Evolutionary conservation across 1,140 invertebrate genomes (phyloP), one percentile per base, ranked within the genome.

Genomic region (Dryas iulia): DNA sequence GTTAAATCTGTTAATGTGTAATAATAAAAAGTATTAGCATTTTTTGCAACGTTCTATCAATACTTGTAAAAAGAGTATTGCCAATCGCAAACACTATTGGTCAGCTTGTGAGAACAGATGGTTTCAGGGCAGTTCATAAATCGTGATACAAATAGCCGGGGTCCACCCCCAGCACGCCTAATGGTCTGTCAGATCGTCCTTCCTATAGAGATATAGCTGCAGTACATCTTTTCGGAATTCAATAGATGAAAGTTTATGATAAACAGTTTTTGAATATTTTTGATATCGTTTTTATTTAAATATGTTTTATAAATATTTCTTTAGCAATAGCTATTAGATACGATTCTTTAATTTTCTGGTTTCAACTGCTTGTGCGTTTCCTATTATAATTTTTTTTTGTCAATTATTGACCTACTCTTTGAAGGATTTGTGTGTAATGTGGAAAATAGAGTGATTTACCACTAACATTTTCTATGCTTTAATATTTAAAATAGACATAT

Each of bases 41-140:
- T n/a, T n/a, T n/a, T n/a, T n/a, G n/a, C n/a, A n/a, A 61, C 8
- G 25, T 28, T 10, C 7, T 7, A 11, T 26, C 25, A 62, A 47
- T 26, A 26, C n/a, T 26, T 31, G 14, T 30, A 26, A 59, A 66
- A 47, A 66, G 18, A 58, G 63, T 53, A 8, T 12, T n/a, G 10
- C 26, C 54, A 59, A 66, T 54, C 10, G 65, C n/a, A 47, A 66
- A n/a, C 47, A 21, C 7, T 53, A 47, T 54, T 26, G 14, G 35
- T 25, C 65, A 66, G 56, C 52, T 59, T 66, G 57, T 21, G 35
- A 66, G 65, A 59, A 59, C 65, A 59, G 65, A 66, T 66, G 35
- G 64, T 59, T 59, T 63, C 28, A 28, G 61, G 47, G 47, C 61
- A 33, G 28, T 54, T 53, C 65, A 66, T 66, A 66, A 66, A 66